These are phyloP conservation scores for Sternarchorhynchus goeldii DNA, from an alignment of 2,797 vertebrate species.

Conservation along the genomic window DNA sequence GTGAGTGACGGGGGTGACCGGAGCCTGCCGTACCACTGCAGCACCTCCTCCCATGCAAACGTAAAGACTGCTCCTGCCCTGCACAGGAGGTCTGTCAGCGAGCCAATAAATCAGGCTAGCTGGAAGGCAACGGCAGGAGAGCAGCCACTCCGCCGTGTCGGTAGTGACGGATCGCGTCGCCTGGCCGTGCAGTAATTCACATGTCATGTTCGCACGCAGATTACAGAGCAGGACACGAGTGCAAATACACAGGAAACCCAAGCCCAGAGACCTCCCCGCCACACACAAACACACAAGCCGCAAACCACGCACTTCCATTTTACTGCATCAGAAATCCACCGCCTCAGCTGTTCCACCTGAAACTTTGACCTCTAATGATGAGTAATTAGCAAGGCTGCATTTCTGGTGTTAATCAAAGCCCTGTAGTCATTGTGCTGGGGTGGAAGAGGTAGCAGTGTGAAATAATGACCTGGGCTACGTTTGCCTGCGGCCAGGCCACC, in stretches of 20 bases:
- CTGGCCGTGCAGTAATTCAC: conserved; percentile 64
- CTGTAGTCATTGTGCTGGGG: conserved; percentile 27
- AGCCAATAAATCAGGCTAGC: conserved; percentile 62
- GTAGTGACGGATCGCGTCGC: conserved; percentile 71
- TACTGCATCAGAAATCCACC: conserved; percentile 32
- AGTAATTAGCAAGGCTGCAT: conserved; percentile 41
- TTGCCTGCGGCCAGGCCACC: conserved; percentile 34
- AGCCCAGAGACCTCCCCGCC: conserved; percentile 43
- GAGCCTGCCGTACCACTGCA: conserved; percentile 21
- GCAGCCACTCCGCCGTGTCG: conserved; percentile 65
- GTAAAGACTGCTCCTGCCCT: conserved; percentile 54
- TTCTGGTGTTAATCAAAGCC: conserved; percentile 39
- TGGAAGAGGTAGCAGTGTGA: conserved; percentile 26
- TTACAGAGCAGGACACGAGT: conserved; percentile 40
- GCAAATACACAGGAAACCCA: conserved; percentile 49
- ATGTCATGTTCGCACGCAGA: conserved; percentile 54
- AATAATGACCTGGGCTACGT: conserved; percentile 45
- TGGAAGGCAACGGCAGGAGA: conserved; percentile 63
- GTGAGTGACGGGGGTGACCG: background rate
- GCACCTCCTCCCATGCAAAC: conserved; percentile 49
- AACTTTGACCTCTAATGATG: conserved; percentile 41
- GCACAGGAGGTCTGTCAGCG: conserved; percentile 57
- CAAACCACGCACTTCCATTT: conserved; percentile 28
- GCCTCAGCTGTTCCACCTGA: background rate
- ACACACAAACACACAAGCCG: conserved; percentile 20